Percentiles rank a stretch among this genome's conserved stretches.
Evolutionary conservation across 2,113 vertebrate genomes (phyloP).

Genomic region (Sander lucioperca): DNA sequence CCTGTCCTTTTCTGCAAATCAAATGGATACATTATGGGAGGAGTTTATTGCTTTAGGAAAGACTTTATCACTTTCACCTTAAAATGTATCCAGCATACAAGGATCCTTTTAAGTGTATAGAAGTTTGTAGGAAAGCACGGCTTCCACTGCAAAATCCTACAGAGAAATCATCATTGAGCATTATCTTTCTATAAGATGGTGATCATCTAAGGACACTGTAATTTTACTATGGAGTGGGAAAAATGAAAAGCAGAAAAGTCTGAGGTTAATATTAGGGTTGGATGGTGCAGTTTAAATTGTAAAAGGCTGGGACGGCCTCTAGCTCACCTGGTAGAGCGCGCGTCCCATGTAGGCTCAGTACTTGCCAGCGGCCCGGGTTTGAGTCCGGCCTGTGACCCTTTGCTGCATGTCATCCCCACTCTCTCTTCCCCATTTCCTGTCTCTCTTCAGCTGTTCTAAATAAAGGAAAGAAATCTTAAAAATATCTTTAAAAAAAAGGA

Average conservation of each 20-base stretch:
- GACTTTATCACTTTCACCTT: not conserved
- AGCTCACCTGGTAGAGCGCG: no score
- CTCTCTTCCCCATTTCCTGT: no score
- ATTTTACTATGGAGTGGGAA: not conserved
- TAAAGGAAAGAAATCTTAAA: no score
- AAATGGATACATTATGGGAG: not conserved
- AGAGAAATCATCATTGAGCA: not conserved
- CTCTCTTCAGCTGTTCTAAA: no score
- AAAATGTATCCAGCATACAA: not conserved
- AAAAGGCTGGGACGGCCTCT: not conserved
- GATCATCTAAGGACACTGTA: not conserved
- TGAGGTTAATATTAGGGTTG: not conserved
- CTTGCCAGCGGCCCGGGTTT: no score
- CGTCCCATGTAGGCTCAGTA: no score
- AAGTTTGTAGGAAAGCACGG: not conserved
- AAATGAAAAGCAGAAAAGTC: constrained; percentile 3
- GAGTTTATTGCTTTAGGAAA: not conserved
- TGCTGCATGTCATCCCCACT: no score
- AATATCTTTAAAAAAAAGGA: no score
- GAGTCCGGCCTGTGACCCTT: no score
- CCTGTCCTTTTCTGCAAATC: not conserved
- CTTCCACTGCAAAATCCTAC: not conserved
- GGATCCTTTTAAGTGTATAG: not conserved
- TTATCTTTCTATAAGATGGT: not conserved
- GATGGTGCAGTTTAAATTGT: not conserved